These are phyloP conservation scores for Crotalus horridus DNA, from an alignment of 2,113 vertebrate species.

Conservation along the genomic window DNA sequence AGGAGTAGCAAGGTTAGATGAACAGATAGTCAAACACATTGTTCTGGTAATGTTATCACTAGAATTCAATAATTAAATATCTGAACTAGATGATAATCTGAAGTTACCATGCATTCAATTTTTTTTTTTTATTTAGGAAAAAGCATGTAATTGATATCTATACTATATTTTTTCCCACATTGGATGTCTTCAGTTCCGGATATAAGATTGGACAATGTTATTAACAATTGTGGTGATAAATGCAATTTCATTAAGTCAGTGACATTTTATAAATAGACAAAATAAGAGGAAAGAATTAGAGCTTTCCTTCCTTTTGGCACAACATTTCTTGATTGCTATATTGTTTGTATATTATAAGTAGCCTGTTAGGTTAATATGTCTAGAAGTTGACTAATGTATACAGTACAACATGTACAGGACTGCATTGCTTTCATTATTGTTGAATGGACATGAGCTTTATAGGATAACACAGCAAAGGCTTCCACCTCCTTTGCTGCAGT, in stretches of 20 bases:
- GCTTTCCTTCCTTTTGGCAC: slow-evolving; percentile 65
- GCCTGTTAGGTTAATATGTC: slow-evolving; percentile 53
- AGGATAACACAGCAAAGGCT: slow-evolving; percentile 64
- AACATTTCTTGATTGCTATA: slow-evolving; percentile 76
- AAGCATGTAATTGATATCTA: background rate
- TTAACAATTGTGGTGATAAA: background rate
- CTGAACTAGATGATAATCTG: background rate
- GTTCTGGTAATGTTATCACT: background rate
- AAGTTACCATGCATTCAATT: background rate
- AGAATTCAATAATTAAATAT: background rate
- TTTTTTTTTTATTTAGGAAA: background rate
- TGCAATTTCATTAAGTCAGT: slow-evolving; percentile 40
- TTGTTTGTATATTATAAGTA: slow-evolving; percentile 67
- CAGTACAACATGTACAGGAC: slow-evolving; percentile 68
- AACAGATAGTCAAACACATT: background rate
- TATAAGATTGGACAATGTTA: background rate
- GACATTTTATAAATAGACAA: slow-evolving; percentile 68
- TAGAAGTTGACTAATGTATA: slow-evolving; percentile 71
- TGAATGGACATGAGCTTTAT: slow-evolving; percentile 62
- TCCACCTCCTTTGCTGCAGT: slow-evolving; percentile 5
- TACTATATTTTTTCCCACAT: background rate
- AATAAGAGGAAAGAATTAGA: slow-evolving; percentile 72
- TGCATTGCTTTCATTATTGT: slow-evolving; percentile 54
- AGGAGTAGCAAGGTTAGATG: background rate
- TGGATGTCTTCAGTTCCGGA: background rate